A percentile compares a stretch with the other conserved stretches of the same genome.
Evolutionary conservation across 2,113 vertebrate genomes (phyloP).

Genomic region (Microtus oregoni): DNA sequence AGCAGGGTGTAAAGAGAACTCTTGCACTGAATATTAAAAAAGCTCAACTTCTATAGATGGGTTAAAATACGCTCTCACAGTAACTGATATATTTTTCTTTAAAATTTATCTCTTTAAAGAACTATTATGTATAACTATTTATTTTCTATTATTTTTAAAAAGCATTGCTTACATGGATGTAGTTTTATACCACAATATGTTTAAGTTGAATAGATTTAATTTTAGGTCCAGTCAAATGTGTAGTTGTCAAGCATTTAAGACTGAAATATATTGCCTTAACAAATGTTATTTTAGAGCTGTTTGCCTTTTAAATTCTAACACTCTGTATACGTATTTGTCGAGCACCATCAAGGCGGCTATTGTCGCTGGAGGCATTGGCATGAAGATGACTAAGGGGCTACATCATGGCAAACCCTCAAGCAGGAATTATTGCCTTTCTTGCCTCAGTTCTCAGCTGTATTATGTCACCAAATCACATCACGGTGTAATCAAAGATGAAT

Average conservation of each 20-base stretch:
- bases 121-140: constrained; percentile 55
- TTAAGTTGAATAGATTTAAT: constrained; percentile 82
- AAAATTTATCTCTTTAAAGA: constrained; percentile 56
- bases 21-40: not conserved
- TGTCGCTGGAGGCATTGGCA: constrained; percentile 85
- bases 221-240: constrained; percentile 79
- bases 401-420: constrained; percentile 89
- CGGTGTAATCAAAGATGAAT: constrained; percentile 93
- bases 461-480: constrained; percentile 95
- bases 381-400: constrained; percentile 86
- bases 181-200: constrained; percentile 63
- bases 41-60: not conserved
- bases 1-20: not conserved
- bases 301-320: constrained; percentile 86
- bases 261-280: constrained; percentile 77
- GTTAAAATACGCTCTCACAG: constrained; percentile 4
- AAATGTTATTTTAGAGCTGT: constrained; percentile 87
- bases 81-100: constrained; percentile 1
- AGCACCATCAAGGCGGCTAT: constrained; percentile 86
- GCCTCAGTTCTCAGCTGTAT: constrained; percentile 91
- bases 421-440: constrained; percentile 89
- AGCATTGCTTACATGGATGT: constrained; percentile 50
- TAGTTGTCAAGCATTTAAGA: constrained; percentile 76
- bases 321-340: constrained; percentile 87
- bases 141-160: constrained; percentile 75